Evolutionary conservation across 2,797 vertebrate genomes (phyloP), one percentile per base, ranked within the genome.

Genomic region (Spinus pinus): DNA sequence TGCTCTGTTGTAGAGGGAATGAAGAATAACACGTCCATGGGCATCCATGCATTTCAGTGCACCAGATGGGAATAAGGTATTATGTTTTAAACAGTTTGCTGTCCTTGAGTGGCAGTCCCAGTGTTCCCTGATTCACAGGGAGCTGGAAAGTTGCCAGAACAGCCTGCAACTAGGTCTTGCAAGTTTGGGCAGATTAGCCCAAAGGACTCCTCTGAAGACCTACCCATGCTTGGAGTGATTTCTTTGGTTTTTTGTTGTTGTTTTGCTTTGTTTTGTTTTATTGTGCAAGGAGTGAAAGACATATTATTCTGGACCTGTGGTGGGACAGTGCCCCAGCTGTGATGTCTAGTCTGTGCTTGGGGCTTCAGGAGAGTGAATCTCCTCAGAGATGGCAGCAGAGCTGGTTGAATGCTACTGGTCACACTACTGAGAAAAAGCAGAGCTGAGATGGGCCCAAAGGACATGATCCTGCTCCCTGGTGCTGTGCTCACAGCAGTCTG

Each of bases 91-190:
- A 89, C 41, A 53, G 79, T 85, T 87, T 92, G 41, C 60, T 92
- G 93, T 93, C 95, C 95, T 95, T 96, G 94, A 94, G 75, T 87
- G 84, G 49, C 71, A 94, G 81, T 74, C 67, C 50, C 74, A 87
- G 58, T 35, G 56, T 73, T 96, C 78, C 60, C 89, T 87, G 74
- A 92, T 89, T 92, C 84, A 64, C 71, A 64, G 46, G 71, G 53
- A 2, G 1, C 51, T 92, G 64, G 70, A 91, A 91, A 89, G 23
- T 37, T 1, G 15, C 86, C 79, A 92, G 60, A 89, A 80, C 41
- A 78, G 27, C 30, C 56, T 82, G 71, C 53, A 80, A 42, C 41
- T 50, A 77, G 51, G 60, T 81, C 56, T 69, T 87, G 62, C 74
- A 93, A 84, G 47, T 89, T 84, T 62, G 51, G 81, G 62, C 54